Percentiles rank a stretch among this genome's conserved stretches.
These are phyloP conservation scores for Drosophila mimetica DNA, from an alignment of 2,888 invertebrate species.

Conservation along the genomic window DNA sequence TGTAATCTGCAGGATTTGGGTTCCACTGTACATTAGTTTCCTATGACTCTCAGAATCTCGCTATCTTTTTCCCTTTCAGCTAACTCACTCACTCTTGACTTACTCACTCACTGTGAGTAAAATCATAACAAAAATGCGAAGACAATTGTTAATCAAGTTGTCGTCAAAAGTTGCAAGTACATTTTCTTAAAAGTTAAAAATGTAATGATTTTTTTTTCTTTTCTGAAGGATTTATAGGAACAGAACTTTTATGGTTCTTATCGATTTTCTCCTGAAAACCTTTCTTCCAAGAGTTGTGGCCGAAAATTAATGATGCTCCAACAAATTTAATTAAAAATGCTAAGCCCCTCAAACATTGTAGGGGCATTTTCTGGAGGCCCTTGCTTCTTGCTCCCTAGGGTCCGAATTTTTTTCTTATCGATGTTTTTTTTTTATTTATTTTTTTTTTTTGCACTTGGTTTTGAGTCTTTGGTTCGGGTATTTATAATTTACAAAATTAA, in stretches of 20 bases:
- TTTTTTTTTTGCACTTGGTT: neutral
- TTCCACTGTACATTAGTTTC: slow-evolving; percentile 11
- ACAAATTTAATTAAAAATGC: slow-evolving; percentile 43
- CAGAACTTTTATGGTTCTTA: slow-evolving; percentile 52
- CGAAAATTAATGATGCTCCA: slow-evolving; percentile 30
- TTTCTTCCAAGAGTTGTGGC: slow-evolving; percentile 1
- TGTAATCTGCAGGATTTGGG: neutral
- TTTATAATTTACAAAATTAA: too few relatives aligned
- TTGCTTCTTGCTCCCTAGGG: neutral
- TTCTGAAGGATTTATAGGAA: slow-evolving; percentile 42
- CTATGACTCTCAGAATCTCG: too few relatives aligned
- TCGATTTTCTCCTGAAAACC: slow-evolving; percentile 55
- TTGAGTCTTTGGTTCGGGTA: too few relatives aligned
- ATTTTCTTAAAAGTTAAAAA: slow-evolving; percentile 6
- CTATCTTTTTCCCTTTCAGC: neutral
- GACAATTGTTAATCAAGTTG: slow-evolving; percentile 50
- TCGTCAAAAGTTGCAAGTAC: slow-evolving; percentile 5
- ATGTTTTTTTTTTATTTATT: neutral
- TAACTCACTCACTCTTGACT: slow-evolving; percentile 11
- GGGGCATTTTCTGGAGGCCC: neutral
- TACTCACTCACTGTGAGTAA: slow-evolving; percentile 7
- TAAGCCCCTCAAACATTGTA: slow-evolving; percentile 14
- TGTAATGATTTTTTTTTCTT: slow-evolving; percentile 46
- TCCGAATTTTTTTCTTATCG: neutral
- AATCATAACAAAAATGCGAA: slow-evolving; percentile 11